Conservation (phyloP, 2,888 invertebrate genomes). For the Himalopsyche kuldschensis region DNA sequence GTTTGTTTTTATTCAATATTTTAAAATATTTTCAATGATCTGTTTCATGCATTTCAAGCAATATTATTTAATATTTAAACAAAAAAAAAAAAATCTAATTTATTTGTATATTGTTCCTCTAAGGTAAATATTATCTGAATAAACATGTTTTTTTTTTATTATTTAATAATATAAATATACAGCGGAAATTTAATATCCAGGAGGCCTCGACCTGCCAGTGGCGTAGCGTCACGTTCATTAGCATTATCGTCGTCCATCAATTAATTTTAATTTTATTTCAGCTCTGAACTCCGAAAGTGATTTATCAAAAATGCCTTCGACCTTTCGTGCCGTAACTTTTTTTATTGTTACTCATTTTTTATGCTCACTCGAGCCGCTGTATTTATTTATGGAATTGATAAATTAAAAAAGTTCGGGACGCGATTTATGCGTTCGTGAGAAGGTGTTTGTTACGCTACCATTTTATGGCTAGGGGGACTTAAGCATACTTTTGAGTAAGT, state of each 20-base stretch:
- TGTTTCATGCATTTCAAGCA: too few species aligned
- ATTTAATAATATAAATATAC: not conserved
- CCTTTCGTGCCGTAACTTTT: not conserved
- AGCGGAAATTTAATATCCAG: not conserved
- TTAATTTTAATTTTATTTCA: conserved; percentile 29
- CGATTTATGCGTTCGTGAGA: not conserved
- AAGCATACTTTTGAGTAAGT: too few species aligned
- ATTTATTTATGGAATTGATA: not conserved
- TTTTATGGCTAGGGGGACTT: not conserved
- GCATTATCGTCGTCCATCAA: conserved; percentile 22
- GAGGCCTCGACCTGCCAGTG: not conserved
- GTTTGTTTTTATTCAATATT: too few species aligned
- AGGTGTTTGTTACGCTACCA: not conserved
- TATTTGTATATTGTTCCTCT: too few species aligned
- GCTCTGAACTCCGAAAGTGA: conserved; percentile 14
- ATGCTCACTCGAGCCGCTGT: not conserved
- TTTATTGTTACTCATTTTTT: not conserved
- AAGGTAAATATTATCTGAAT: too few species aligned
- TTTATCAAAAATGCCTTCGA: conserved; percentile 20
- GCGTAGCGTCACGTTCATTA: conserved; percentile 27
- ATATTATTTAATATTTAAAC: too few species aligned
- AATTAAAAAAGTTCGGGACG: not conserved
- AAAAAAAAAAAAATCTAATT: too few species aligned
- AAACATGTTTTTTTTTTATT: too few species aligned
- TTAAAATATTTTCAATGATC: too few species aligned